Evolutionary conservation across 2,888 invertebrate species (phyloP).

Genomic region (Parthenolecanium corni): DNA sequence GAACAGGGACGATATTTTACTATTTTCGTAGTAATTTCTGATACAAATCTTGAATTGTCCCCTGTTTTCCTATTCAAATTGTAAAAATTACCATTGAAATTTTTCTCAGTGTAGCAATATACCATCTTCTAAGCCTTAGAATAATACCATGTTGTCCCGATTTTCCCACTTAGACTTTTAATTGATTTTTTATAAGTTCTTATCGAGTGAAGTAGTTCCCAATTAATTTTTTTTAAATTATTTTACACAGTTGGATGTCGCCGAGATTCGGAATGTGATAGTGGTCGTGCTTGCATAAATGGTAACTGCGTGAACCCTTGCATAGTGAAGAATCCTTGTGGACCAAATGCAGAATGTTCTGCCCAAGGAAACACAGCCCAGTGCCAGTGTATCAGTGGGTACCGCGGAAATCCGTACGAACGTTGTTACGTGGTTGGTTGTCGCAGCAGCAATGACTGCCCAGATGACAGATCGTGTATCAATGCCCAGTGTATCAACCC

Average conservation of each 20-base stretch:
- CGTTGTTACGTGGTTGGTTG: slow-evolving; percentile 71
- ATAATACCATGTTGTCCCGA: too few species aligned
- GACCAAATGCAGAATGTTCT: slow-evolving; percentile 69
- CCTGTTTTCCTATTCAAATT: too few species aligned
- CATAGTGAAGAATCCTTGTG: slow-evolving; percentile 64
- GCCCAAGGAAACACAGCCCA: slow-evolving; percentile 58
- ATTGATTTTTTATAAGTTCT: too few species aligned
- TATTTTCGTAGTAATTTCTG: too few species aligned
- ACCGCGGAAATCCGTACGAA: slow-evolving; percentile 62
- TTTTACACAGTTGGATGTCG: slow-evolving; percentile 56
- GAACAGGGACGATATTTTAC: too few species aligned
- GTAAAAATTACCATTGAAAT: too few species aligned
- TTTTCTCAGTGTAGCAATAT: too few species aligned
- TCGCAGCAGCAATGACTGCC: slow-evolving; percentile 75
- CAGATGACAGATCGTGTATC: slow-evolving; percentile 69
- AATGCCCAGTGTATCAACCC: slow-evolving; percentile 78
- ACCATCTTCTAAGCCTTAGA: too few species aligned
- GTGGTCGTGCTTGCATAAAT: slow-evolving; percentile 71
- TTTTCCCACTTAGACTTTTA: too few species aligned
- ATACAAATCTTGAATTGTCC: too few species aligned
- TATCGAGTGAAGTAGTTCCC: too few species aligned
- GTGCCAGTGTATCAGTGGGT: slow-evolving; percentile 71
- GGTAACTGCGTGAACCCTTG: slow-evolving; percentile 79
- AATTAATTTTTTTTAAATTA: not conserved
- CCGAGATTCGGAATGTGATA: slow-evolving; percentile 69